These are phyloP conservation scores for Synanthedon vespiformis DNA, from an alignment of 2,888 invertebrate genomes.

Conservation along the genomic window DNA sequence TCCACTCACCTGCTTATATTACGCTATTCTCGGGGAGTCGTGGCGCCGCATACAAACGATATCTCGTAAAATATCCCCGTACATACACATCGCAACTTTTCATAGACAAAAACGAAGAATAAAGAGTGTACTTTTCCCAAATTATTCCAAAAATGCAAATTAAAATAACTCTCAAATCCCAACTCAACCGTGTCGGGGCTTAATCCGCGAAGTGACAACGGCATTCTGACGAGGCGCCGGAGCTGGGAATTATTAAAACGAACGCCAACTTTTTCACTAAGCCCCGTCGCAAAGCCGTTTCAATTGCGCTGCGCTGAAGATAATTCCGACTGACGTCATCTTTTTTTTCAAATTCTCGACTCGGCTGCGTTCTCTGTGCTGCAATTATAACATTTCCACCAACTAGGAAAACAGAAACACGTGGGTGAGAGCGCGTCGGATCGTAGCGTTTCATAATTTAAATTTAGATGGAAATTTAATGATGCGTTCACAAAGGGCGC, in stretches of 20 bases:
- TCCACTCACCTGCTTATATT: conserved; percentile 58
- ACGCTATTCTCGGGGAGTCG: conserved; percentile 53
- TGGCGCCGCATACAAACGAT: conserved; percentile 54
- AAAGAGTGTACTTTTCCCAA: conserved; percentile 32
- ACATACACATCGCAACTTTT: conserved; percentile 30
- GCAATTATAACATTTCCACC: conserved; percentile 70
- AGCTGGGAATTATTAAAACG: conserved; percentile 71
- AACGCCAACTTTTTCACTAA: conserved; percentile 71
- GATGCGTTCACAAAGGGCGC: conserved; percentile 70
- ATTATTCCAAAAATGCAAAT: conserved; percentile 62
- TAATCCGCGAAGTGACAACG: conserved; percentile 71
- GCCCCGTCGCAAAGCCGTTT: conserved; percentile 70
- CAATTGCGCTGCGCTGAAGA: conserved; percentile 71
- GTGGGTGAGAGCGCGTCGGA: conserved; percentile 59
- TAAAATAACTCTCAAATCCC: conserved; percentile 68
- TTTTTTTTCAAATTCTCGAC: conserved; percentile 67
- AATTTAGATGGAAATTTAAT: conserved; percentile 72
- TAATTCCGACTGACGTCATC: conserved; percentile 70
- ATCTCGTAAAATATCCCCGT: conserved; percentile 34
- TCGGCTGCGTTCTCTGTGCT: conserved; percentile 64
- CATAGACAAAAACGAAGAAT: conserved; percentile 19
- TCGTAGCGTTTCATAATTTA: conserved; percentile 64
- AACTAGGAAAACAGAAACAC: conserved; percentile 69
- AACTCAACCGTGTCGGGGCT: conserved; percentile 69
- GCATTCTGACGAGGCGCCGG: conserved; percentile 71